Evolutionary conservation across 92 coral and sea anemone species (phyloP), one percentile per base, ranked within the genome.

Genomic region (Epizoanthus stellaris): DNA sequence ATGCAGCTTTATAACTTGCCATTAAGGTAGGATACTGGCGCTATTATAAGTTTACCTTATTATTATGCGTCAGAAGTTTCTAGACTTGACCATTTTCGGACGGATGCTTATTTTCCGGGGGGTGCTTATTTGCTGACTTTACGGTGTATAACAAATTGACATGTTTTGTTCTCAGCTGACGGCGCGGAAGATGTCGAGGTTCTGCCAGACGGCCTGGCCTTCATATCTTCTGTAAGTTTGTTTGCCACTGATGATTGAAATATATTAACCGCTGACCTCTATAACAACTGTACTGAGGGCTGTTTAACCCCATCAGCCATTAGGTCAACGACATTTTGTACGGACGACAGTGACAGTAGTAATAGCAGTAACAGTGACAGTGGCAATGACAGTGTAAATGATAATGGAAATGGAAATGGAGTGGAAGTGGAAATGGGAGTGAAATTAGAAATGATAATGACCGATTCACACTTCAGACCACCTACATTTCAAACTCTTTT

Each of bases 171-270:
- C 21, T 40, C 72, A 86, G 89, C 49, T 12, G 76, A 86, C 69
- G 89, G 86, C 53, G 39, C 89, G 10, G 89, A 86, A 80, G 89
- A 86, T 57, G 67, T 86, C 14, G 80, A 80, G 36, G 61, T 86
- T 10, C 80, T 86, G 2, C 80, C 85, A 36, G 43, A 80, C 39
- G 89, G 89, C 6, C 75, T 86, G 58, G 89, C 89, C 5, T 59
- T 86, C 34, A 54, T 86, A 69, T 67, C 89, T 45, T 86, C 89
- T 1, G 89, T 86, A 70, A 49, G 73, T 85, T n/a, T 45, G 2
- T 16, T 68, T 11, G 2, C 63, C 5, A 47, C 45, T 11, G 75
- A 12, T 10, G 56, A 52, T 12, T 52, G 56, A 49, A 49, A 9
- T 49, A 10, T 13, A 49, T 0, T 45, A 6, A 30, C 34, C 34